phyloP scores from a whole-genome alignment of 2,113 vertebrate species.

The Lasiurus cinereus region DNA sequence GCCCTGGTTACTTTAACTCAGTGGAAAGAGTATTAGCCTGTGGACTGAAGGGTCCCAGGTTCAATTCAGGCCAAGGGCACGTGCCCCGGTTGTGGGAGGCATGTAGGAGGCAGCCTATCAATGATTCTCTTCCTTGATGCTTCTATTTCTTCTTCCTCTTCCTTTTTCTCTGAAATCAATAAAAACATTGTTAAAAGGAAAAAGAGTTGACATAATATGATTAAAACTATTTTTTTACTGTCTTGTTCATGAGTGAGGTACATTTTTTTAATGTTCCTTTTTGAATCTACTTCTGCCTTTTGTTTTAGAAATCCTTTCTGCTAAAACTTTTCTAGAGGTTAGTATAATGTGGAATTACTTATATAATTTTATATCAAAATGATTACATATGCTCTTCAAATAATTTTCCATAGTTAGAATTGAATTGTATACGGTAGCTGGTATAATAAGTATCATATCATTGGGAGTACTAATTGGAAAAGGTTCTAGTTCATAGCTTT shows the following conservation, averaged over 20 bases:
- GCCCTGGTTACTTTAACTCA: no score
- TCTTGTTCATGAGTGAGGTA: background rate
- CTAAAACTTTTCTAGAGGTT: background rate
- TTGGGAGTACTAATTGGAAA: conserved; percentile 24
- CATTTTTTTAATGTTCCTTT: background rate
- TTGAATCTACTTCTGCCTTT: background rate
- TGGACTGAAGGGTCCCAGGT: no score
- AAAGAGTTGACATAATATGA: background rate
- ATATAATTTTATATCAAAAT: conserved; percentile 3
- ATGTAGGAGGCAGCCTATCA: no score
- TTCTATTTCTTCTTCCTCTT: no score
- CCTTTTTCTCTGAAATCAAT: no score
- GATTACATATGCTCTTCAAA: background rate
- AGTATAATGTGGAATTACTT: conserved; percentile 11
- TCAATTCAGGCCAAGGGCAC: no score
- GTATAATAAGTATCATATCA: background rate
- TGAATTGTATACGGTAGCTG: background rate
- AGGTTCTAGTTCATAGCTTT: background rate
- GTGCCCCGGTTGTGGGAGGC: no score
- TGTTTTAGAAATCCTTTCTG: background rate
- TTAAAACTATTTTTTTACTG: conserved; percentile 22
- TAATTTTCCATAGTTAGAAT: background rate
- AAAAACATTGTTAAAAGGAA: no score
- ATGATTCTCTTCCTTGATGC: no score
- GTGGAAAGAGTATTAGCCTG: no score